phyloP scores from a whole-genome alignment of 2,113 vertebrate species.

The Campylorhamphus procurvoides region DNA sequence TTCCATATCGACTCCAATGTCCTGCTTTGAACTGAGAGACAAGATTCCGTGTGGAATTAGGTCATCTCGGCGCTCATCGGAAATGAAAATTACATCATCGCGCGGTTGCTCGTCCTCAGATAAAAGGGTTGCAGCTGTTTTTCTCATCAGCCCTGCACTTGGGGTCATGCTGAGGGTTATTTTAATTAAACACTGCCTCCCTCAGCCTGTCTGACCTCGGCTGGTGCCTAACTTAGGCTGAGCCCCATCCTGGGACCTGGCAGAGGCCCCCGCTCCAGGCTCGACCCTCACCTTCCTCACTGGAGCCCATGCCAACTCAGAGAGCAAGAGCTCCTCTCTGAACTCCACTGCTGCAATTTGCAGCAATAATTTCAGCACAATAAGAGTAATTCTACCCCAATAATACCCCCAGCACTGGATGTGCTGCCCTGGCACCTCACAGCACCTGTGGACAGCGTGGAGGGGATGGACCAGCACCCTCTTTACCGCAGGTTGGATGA shows the following conservation, averaged over 20 bases:
- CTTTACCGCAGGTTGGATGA: not conserved
- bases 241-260: not conserved
- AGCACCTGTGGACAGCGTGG: fast-evolving
- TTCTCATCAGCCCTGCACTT: not conserved
- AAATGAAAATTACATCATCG: not conserved
- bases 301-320: not conserved
- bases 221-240: not conserved
- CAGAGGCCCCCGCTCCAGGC: fast-evolving
- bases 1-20: not conserved
- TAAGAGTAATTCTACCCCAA: not conserved
- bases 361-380: not conserved
- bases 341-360: not conserved
- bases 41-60: not conserved
- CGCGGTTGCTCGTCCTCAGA: not conserved
- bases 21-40: not conserved
- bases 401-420: fast-evolving
- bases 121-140: not conserved
- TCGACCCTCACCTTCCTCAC: not conserved
- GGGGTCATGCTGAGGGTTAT: not conserved
- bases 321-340: too few species aligned
- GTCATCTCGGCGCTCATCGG: not conserved
- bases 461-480: not conserved
- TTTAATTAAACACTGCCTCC: not conserved
- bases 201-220: not conserved
- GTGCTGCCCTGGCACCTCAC: not conserved